phyloP scores from a whole-genome alignment of 2,888 invertebrate genomes.

The Oligia strigilis region DNA sequence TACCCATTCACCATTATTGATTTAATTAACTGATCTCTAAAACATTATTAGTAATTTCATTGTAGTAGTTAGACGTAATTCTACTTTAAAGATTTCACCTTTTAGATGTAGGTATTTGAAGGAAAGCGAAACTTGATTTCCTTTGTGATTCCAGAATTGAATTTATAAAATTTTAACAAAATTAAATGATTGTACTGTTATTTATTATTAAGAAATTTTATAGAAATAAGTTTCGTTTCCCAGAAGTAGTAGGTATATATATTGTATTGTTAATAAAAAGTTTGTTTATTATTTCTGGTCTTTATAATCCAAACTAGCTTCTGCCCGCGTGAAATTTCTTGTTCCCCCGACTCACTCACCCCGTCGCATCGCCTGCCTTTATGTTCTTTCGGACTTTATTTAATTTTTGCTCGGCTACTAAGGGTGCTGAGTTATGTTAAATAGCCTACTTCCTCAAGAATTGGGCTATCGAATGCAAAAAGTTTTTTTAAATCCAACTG shows the following conservation, averaged over 20 bases:
- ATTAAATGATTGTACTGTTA: slow-evolving; percentile 46
- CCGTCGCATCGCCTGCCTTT: not conserved
- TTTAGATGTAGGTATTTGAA: slow-evolving; percentile 47
- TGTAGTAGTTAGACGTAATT: slow-evolving; percentile 53
- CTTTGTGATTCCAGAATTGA: slow-evolving; percentile 49
- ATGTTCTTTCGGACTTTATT: not conserved
- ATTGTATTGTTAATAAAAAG: slow-evolving; percentile 80
- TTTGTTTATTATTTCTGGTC: slow-evolving; percentile 64
- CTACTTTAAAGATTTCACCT: slow-evolving; percentile 37
- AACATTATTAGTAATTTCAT: slow-evolving; percentile 44
- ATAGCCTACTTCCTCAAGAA: too few relatives aligned
- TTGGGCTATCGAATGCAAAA: too few relatives aligned
- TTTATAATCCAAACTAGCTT: not conserved
- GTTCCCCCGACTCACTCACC: not conserved
- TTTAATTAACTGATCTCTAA: slow-evolving; percentile 61
- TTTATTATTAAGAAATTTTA: slow-evolving; percentile 57
- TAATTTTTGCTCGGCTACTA: not conserved
- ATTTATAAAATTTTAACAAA: slow-evolving; percentile 33
- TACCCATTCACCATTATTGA: slow-evolving; percentile 16
- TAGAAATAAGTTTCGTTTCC: slow-evolving; percentile 70
- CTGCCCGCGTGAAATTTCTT: not conserved
- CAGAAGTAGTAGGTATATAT: slow-evolving; percentile 72
- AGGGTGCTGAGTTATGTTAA: not conserved
- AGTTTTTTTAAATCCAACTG: too few relatives aligned
- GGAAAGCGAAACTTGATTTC: slow-evolving; percentile 51